These are phyloP conservation scores for Ammospiza nelsoni DNA, from an alignment of 2,113 vertebrate genomes.

Conservation along the genomic window DNA sequence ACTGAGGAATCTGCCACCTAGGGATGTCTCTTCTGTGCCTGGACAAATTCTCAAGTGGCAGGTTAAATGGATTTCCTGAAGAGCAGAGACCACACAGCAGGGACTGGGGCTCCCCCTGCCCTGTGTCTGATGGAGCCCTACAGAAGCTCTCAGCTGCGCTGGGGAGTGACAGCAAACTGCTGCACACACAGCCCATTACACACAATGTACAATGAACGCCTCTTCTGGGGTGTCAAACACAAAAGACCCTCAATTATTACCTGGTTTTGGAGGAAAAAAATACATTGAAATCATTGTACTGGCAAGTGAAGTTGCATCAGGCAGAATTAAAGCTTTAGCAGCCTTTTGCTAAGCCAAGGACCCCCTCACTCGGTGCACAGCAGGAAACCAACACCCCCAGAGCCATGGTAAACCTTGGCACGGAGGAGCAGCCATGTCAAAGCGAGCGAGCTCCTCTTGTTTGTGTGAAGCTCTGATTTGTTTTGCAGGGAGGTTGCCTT, in stretches of 20 bases:
- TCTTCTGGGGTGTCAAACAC: not conserved
- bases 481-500: not conserved
- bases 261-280: not conserved
- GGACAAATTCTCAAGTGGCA: not conserved
- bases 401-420: not conserved
- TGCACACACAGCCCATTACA: not conserved
- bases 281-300: not conserved
- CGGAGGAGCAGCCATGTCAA: not conserved
- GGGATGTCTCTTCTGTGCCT: not conserved
- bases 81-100: not conserved
- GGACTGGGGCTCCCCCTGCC: fast-evolving
- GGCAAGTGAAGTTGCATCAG: not conserved
- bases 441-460: not conserved
- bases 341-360: not conserved
- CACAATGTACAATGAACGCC: not conserved
- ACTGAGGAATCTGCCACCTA: not conserved
- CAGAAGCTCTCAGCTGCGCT: not conserved
- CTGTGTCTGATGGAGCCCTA: not conserved
- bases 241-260: not conserved
- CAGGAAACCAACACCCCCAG: not conserved
- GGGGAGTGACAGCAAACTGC: not conserved
- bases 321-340: not conserved
- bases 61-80: not conserved
- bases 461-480: not conserved
- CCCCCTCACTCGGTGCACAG: not conserved